Conservation (phyloP, 2,113 vertebrate species). For the Cricetomys ansorgei region DNA sequence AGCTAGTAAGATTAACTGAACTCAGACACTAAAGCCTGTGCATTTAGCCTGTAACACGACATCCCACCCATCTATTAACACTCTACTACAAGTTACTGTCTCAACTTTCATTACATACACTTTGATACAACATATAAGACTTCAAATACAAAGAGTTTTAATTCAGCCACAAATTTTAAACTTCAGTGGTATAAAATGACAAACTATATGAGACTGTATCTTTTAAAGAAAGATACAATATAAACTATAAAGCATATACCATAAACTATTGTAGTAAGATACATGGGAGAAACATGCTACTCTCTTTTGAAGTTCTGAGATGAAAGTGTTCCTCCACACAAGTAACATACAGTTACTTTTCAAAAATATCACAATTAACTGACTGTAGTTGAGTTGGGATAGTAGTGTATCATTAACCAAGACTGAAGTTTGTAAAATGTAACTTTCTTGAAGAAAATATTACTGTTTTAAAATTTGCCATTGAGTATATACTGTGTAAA, state of each 20-base stretch:
- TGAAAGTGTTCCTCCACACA: neutral
- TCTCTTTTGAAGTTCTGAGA: neutral
- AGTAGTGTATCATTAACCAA: neutral
- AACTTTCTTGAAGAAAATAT: conserved; percentile 29
- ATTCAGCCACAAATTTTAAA: conserved; percentile 44
- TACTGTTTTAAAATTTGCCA: neutral
- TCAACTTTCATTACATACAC: conserved; percentile 51
- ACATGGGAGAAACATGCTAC: neutral
- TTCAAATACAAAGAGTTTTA: conserved; percentile 46
- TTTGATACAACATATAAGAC: conserved; percentile 47
- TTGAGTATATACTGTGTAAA: neutral
- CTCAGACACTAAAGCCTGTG: conserved; percentile 2
- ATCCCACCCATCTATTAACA: neutral
- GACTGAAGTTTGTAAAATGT: neutral
- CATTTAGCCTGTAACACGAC: conserved; percentile 17
- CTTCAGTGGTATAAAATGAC: neutral
- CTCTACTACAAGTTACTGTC: conserved; percentile 4
- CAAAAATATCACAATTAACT: conserved; percentile 15
- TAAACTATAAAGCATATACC: too few species aligned
- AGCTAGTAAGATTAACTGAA: conserved; percentile 40
- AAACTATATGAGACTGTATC: neutral
- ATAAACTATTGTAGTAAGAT: conserved; percentile 22
- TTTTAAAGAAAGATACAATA: conserved; percentile 7
- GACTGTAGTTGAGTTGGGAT: neutral
- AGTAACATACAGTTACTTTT: neutral